Evolutionary conservation across 1,140 invertebrate genomes (phyloP), one percentile per base, ranked within the genome.

Genomic region (Ganaspis sp.): DNA sequence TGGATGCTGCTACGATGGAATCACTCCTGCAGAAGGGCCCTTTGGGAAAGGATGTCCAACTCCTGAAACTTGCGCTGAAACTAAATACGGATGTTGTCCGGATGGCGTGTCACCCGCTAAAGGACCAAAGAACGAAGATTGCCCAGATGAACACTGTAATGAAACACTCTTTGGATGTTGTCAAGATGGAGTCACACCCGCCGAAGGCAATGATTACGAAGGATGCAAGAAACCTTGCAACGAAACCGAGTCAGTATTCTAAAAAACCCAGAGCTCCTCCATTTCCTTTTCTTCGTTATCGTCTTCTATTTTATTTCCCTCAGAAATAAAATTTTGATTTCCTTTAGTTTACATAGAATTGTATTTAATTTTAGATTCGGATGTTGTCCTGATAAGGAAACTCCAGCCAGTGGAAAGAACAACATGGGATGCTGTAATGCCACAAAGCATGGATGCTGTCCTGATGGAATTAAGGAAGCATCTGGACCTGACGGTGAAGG

Each of bases 1-100:
- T 86, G 97, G 97, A 12, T 99, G 98, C 86, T 99, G 98, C 90
- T 95, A 94, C 17, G 98, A 99, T 88, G 95, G 94, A 17, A 93
- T 94, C 76, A 97, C 96, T 5, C 84, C 93, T 5, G 97, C 98
- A 26, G 89, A 93, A 83, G 98, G 98, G 84, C 96, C 97, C 29
- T 98, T 98, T 82, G 94, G 95, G 76, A 93, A 95, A 92, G 97
- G 95, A 17, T 97, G 96, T 86, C 93, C 93, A 0, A 94, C 91
- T 76, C 93, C 93, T 0, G 92, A 94, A 78, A 97, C 96, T 0
- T 97, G 96, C 80, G 92, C 93, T 80, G 97, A 97, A 58, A 95
- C 97, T 0, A 93, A 95, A 84, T 96, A 93, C 85, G 97, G 97
- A 4, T 99, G 98, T 90, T 99, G 98, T 88, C 92, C 94, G 9